A percentile compares a stretch with the other conserved stretches of the same genome.
Evolutionary conservation across 2,113 vertebrate species (phyloP).

Genomic region (Boulengeromyrus knoepffleri): DNA sequence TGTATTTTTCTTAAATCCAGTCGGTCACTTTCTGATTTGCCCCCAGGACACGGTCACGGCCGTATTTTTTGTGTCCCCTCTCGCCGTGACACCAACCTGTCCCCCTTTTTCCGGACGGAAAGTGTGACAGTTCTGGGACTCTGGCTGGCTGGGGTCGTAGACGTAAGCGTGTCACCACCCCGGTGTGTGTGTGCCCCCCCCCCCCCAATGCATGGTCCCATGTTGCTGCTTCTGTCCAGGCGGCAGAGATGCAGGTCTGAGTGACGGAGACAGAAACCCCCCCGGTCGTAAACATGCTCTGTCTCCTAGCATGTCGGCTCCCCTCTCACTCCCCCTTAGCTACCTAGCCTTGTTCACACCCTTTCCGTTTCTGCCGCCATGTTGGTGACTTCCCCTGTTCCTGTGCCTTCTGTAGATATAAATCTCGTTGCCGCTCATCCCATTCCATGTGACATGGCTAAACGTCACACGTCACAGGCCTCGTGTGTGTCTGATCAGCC

Average conservation of each 20-base stretch:
- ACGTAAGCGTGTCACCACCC: neutral
- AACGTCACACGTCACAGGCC: neutral
- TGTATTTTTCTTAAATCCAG: neutral
- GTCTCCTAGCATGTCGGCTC: neutral
- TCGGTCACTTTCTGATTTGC: neutral
- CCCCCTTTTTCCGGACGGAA: neutral
- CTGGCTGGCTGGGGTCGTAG: neutral
- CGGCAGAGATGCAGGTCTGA: neutral
- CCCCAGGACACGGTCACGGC: neutral
- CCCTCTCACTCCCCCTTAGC: neutral
- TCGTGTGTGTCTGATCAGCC: neutral
- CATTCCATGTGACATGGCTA: neutral
- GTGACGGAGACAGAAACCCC: neutral
- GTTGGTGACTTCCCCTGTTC: neutral
- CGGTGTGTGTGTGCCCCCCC: neutral
- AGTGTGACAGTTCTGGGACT: neutral
- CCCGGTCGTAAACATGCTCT: neutral
- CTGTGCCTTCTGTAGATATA: neutral
- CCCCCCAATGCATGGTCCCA: neutral
- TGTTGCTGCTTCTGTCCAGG: neutral
- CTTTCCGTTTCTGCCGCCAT: neutral
- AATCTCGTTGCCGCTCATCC: neutral
- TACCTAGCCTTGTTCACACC: neutral
- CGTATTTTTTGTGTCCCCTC: neutral
- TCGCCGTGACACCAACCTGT: neutral